phyloP scores from a whole-genome alignment of 2,113 vertebrate species.

The Paramormyrops kingsleyae region DNA sequence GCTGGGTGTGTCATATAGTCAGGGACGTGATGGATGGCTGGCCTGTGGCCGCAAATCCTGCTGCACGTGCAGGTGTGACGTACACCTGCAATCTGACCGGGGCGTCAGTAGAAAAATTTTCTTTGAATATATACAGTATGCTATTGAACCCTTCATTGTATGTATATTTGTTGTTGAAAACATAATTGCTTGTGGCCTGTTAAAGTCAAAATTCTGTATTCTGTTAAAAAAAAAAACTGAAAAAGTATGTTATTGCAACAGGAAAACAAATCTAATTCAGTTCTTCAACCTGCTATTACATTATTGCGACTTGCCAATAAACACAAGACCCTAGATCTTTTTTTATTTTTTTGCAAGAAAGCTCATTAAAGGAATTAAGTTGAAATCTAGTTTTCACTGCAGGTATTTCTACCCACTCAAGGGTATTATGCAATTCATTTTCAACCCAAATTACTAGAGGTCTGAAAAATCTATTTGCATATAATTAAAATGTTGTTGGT shows the following conservation, averaged over 20 bases:
- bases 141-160: neutral
- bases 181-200: neutral
- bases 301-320: neutral
- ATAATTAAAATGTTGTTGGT: slow-evolving; percentile 6
- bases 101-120: neutral
- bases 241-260: neutral
- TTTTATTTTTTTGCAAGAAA: neutral
- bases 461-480: slow-evolving; percentile 15
- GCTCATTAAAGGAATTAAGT: slow-evolving; percentile 1
- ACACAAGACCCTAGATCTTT: neutral
- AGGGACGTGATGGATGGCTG: neutral
- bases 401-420: slow-evolving; percentile 4
- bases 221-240: neutral
- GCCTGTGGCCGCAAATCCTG: neutral
- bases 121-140: neutral
- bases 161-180: neutral
- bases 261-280: neutral
- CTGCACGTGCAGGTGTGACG: neutral
- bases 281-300: neutral
- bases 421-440: slow-evolving; percentile 15
- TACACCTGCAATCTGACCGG: neutral
- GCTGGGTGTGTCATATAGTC: neutral
- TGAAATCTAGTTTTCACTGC: slow-evolving; percentile 11
- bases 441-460: slow-evolving; percentile 16
- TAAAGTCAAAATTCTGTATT: neutral